Base-by-base conservation (phyloP, 2,797 vertebrate genomes). In the Cryptoblepharus egeriae region DNA sequence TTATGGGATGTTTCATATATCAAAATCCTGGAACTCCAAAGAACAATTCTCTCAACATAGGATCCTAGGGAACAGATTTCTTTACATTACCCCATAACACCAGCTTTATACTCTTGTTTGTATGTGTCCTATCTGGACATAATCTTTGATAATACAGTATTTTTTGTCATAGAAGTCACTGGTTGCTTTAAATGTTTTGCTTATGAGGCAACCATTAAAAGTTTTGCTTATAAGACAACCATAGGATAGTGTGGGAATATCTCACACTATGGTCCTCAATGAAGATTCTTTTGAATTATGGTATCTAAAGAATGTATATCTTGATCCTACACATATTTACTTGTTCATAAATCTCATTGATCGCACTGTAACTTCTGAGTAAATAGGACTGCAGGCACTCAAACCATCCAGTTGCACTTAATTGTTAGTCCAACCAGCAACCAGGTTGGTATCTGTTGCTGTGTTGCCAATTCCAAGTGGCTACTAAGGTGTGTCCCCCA, bases 1-100 rank as follows among this genome's bases (percentile, higher is more conserved):
- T n/a, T 76, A 82, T 22, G 58, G 80, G 49, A 57, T 4, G 45
- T 49, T 61, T 70, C 71, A 60, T 63, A 79, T 74, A 52, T 74
- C 30, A 65, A 6, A 49, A 60, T 68, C 39, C 39, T 63, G 60
- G 76, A 35, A 15, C n/a, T 22, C 35, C 49, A 57, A 72, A 74
- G n/a, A 2, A 45, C 49, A 79, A 63, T 39, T 55, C 30, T 35
- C 55, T 79, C 35, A 58, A 5, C 52, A 22, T 2, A 52, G n/a
- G 28, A 3, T 18, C 7, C 35, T 37, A 26, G 57, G 57, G 30
- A 74, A 39, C 8, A 65, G 32, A 37, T 35, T 58, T 68, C 45
- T 45, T 26, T 82, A 15, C 28, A 70, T 70, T 63, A 61, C 7
- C 9, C 18, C n/a, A 55, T 77, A 39, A 24, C 20, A 49, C 7